These are phyloP conservation scores for Oncorhynchus masou DNA, from an alignment of 2,113 vertebrate genomes.

Conservation along the genomic window DNA sequence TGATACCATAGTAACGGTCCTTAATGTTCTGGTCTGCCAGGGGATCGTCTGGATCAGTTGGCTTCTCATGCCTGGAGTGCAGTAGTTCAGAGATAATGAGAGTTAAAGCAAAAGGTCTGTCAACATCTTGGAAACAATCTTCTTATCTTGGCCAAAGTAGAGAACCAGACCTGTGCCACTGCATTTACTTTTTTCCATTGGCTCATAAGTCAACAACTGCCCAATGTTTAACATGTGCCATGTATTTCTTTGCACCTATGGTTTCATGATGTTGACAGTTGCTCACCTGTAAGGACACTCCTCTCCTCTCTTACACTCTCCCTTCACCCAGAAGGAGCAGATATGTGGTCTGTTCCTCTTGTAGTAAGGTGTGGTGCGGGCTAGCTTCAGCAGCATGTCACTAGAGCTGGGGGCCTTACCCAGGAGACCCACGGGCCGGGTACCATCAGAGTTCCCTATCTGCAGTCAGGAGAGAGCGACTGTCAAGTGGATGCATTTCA, in stretches of 20 bases:
- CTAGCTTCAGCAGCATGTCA: slow-evolving; percentile 96
- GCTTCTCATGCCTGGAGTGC: slow-evolving; percentile 88
- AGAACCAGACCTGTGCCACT: no score
- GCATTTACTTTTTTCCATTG: no score
- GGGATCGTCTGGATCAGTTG: slow-evolving; percentile 96
- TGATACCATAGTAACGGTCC: slow-evolving; percentile 96
- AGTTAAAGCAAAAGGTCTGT: no score
- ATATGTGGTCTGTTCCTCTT: slow-evolving; percentile 98
- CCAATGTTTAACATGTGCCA: no score
- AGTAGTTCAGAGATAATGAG: not conserved
- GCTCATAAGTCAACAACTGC: no score
- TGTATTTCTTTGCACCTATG: not conserved
- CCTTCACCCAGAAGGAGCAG: slow-evolving; percentile 99
- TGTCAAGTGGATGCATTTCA: no score
- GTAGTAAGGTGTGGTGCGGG: slow-evolving; percentile 95
- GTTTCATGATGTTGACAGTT: no score
- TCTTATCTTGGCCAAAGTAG: no score
- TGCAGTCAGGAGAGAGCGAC: slow-evolving; percentile 44
- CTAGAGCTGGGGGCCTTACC: slow-evolving; percentile 93
- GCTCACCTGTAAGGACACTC: slow-evolving; percentile 95
- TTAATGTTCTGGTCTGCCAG: slow-evolving; percentile 99
- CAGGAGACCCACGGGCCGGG: slow-evolving; percentile 85
- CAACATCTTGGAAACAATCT: no score
- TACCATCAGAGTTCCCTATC: slow-evolving; percentile 94
- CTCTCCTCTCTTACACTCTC: slow-evolving; percentile 97